Conservation (phyloP, 1,140 invertebrate genomes). For the Neodiprion virginianus region DNA sequence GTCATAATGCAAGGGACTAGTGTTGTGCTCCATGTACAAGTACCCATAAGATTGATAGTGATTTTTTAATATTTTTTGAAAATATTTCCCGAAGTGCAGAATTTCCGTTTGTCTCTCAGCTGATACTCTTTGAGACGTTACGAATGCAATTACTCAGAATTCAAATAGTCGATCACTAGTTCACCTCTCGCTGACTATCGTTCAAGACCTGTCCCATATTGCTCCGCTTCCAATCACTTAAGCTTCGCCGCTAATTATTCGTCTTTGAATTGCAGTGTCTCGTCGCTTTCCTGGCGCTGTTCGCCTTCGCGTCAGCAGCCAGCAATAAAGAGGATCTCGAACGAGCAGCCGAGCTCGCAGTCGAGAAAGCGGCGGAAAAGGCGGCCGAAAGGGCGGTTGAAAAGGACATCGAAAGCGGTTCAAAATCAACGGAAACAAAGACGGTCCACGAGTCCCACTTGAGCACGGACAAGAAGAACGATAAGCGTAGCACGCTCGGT, state of each 20-base stretch:
- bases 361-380: conserved; percentile 54
- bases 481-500: conserved; percentile 21
- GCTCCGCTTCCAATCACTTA: not conserved
- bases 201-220: not conserved
- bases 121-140: conserved; percentile 9
- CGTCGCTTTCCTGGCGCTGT: conserved; percentile 33
- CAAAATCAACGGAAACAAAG: conserved; percentile 49
- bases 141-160: not conserved
- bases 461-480: conserved; percentile 41
- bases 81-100: conserved; percentile 17
- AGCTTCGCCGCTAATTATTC: not conserved
- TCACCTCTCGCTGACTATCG: not conserved
- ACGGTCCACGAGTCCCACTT: conserved; percentile 49
- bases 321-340: conserved; percentile 50
- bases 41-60: conserved; percentile 20
- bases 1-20: too few species aligned
- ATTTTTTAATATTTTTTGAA: conserved; percentile 21
- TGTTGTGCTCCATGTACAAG: not conserved
- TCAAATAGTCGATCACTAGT: too few species aligned
- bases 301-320: conserved; percentile 30
- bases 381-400: conserved; percentile 56
- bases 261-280: conserved; percentile 1
- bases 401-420: conserved; percentile 51
- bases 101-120: conserved; percentile 34
- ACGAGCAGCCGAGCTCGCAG: conserved; percentile 53